A percentile compares a stretch with the other conserved stretches of the same genome.
Conservation (phyloP, 2,113 vertebrate genomes). For the Oryzias curvinotus region DNA sequence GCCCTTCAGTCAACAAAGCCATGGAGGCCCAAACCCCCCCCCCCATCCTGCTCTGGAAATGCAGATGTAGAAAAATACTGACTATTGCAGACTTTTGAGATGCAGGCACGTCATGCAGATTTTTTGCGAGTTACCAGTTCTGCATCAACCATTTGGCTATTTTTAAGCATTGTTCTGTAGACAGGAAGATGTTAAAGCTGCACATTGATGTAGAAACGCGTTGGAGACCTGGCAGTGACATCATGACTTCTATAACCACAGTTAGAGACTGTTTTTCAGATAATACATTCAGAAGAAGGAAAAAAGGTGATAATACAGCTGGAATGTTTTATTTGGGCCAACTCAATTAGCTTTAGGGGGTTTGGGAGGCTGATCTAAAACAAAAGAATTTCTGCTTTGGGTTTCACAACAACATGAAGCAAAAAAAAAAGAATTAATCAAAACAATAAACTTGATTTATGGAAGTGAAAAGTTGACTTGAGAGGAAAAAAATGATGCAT, state of each 20-base stretch:
- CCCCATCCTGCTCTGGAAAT: neutral
- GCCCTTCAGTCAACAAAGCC: constrained; percentile 24
- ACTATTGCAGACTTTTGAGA: too few relatives aligned
- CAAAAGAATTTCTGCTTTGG: neutral
- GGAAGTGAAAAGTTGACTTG: neutral
- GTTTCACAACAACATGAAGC: constrained; percentile 27
- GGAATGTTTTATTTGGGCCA: constrained; percentile 42
- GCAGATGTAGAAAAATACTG: neutral
- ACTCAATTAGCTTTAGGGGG: constrained; percentile 8
- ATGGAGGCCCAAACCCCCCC: constrained; percentile 22
- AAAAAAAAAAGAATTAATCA: neutral
- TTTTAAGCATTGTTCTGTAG: too few relatives aligned
- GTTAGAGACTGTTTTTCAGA: neutral
- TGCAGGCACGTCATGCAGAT: too few relatives aligned
- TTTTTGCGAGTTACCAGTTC: too few relatives aligned
- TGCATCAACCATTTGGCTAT: too few relatives aligned
- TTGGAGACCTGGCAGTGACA: too few relatives aligned
- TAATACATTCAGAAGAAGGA: neutral
- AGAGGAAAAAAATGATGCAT: neutral
- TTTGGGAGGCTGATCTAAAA: neutral
- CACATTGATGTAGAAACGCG: too few relatives aligned
- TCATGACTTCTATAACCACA: too few relatives aligned
- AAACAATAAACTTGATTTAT: neutral
- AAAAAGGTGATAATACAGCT: constrained; percentile 16
- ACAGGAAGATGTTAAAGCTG: too few relatives aligned